Conservation (phyloP, 1,140 invertebrate genomes). For the Cyphomyrmex costatus region DNA sequence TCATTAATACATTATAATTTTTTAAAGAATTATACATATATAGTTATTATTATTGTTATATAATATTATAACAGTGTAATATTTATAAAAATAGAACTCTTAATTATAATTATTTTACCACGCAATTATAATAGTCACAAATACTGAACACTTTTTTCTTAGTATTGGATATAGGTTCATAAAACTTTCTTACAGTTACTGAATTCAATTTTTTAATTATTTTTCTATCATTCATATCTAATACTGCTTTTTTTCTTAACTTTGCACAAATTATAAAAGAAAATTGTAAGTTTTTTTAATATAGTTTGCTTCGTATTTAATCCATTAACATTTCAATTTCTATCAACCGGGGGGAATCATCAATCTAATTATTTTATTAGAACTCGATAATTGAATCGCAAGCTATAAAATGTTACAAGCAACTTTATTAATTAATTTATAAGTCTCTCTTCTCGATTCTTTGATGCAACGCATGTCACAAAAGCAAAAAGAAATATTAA, state of each 20-base stretch:
- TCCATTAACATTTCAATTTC: neutral
- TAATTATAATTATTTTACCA: no score
- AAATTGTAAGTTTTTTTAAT: neutral
- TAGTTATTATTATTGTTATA: no score
- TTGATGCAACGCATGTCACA: neutral
- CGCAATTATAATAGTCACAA: no score
- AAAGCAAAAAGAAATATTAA: constrained; percentile 52
- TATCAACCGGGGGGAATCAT: constrained; percentile 5
- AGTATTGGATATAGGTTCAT: neutral
- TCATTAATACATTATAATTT: no score
- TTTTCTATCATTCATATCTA: neutral
- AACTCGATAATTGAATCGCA: constrained; percentile 23
- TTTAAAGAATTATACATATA: no score
- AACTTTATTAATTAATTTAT: constrained; percentile 56
- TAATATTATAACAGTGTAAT: no score
- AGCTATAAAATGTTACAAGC: constrained; percentile 15
- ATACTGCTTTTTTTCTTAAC: neutral
- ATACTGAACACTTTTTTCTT: no score
- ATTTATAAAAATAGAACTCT: no score
- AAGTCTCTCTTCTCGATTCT: neutral
- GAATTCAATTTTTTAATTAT: neutral
- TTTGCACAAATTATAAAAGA: neutral
- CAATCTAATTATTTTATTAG: constrained; percentile 1
- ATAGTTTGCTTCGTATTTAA: neutral
- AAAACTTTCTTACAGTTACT: neutral